A percentile compares a stretch with the other conserved stretches of the same genome.
phyloP scores from a whole-genome alignment of 2,113 vertebrate genomes.

The Struthio camelus region DNA sequence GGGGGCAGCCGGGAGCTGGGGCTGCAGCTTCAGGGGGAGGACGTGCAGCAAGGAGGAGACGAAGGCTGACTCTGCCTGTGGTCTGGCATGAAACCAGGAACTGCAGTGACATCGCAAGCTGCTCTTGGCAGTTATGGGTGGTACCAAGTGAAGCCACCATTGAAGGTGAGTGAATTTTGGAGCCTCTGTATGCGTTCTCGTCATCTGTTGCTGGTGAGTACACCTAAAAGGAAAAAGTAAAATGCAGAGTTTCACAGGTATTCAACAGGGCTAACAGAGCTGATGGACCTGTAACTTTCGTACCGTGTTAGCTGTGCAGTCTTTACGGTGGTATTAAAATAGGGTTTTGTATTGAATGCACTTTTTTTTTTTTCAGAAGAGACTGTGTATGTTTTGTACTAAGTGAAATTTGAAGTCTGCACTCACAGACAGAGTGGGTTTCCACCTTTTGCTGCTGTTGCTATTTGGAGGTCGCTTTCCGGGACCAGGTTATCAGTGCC shows the following conservation, averaged over 20 bases:
- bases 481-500: background rate
- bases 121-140: background rate
- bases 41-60: background rate
- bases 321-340: background rate
- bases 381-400: background rate
- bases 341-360: rapidly evolving
- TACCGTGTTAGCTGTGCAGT: background rate
- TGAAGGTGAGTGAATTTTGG: background rate
- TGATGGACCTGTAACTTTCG: background rate
- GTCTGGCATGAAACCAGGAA: background rate
- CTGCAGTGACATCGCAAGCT: background rate
- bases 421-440: rapidly evolving
- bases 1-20: background rate
- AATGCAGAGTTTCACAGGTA: background rate
- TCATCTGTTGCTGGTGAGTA: background rate
- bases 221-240: background rate
- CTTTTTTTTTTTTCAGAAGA: background rate
- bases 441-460: background rate
- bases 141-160: background rate
- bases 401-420: background rate
- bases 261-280: background rate
- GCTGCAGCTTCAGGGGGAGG: background rate
- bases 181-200: background rate
- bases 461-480: background rate
- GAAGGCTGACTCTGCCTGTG: background rate